Evolutionary conservation across 2,797 vertebrate genomes (phyloP).

Genomic region (Fistularia commersonii): DNA sequence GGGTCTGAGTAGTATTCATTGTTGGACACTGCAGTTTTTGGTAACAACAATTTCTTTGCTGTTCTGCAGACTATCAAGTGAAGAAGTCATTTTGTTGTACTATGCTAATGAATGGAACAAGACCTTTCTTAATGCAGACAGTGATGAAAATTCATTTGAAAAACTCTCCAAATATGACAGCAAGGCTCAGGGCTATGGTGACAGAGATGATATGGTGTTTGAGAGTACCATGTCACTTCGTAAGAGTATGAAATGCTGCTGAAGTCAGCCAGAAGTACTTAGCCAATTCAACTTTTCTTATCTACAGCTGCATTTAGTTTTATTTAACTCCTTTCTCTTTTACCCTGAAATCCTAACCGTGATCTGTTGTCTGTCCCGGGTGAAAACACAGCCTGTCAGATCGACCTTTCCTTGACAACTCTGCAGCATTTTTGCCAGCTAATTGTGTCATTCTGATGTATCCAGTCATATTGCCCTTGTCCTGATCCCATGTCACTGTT

Average conservation of each 20-base stretch:
- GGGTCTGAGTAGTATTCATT: too few relatives aligned
- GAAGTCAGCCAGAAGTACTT: conserved; percentile 27
- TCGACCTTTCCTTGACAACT: conserved; percentile 9
- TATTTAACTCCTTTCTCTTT: background rate
- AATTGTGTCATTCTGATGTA: conserved; percentile 10
- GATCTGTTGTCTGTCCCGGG: too few relatives aligned
- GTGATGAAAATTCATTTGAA: conserved; percentile 20
- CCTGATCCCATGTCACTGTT: conserved; percentile 28
- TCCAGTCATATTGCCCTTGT: conserved; percentile 17
- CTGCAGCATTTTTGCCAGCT: background rate
- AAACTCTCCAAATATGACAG: conserved; percentile 23
- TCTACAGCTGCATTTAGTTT: too few relatives aligned
- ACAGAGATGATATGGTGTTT: conserved; percentile 13
- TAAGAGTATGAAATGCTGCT: conserved; percentile 27
- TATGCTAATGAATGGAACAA: too few relatives aligned
- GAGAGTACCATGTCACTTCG: conserved; percentile 8
- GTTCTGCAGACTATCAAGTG: too few relatives aligned
- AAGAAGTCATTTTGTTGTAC: too few relatives aligned
- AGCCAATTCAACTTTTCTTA: conserved; percentile 30
- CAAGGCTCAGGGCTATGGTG: background rate
- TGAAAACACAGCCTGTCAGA: too few relatives aligned
- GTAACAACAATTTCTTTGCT: too few relatives aligned
- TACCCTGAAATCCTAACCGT: too few relatives aligned
- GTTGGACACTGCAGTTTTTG: too few relatives aligned
- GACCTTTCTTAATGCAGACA: conserved; percentile 6